These are phyloP conservation scores for Scophthalmus maximus DNA, from an alignment of 2,113 vertebrate species.

Conservation along the genomic window DNA sequence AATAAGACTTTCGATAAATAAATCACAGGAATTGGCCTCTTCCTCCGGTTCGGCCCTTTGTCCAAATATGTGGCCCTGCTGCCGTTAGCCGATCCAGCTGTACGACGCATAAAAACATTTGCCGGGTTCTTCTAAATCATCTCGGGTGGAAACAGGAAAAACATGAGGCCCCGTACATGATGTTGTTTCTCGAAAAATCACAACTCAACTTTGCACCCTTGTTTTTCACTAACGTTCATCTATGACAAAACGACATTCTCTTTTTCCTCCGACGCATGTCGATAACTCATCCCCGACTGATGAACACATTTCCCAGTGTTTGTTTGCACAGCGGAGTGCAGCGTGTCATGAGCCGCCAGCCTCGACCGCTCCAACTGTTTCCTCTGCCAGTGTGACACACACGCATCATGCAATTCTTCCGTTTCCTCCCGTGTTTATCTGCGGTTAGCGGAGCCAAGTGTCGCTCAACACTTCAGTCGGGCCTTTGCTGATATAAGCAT, in stretches of 20 bases:
- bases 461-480: slow-evolving; percentile 51
- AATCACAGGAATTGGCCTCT: slow-evolving; percentile 55
- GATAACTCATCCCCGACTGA: slow-evolving; percentile 3
- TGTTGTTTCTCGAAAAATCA: slow-evolving; percentile 13
- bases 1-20: slow-evolving; percentile 65
- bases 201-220: slow-evolving; percentile 6
- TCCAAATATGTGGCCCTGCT: slow-evolving; percentile 54
- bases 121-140: slow-evolving; percentile 43
- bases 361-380: too few relatives aligned
- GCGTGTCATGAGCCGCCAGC: background rate
- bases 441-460: slow-evolving; percentile 29
- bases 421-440: slow-evolving; percentile 43
- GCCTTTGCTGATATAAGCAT: slow-evolving; percentile 38
- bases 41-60: slow-evolving; percentile 49
- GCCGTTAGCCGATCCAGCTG: slow-evolving; percentile 64
- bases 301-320: slow-evolving; percentile 27
- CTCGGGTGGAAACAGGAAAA: slow-evolving; percentile 34
- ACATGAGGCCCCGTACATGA: slow-evolving; percentile 25
- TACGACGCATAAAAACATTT: slow-evolving; percentile 31
- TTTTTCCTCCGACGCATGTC: background rate
- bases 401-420: slow-evolving; percentile 6
- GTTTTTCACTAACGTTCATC: slow-evolving; percentile 11
- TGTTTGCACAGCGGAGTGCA: slow-evolving; percentile 33
- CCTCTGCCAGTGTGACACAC: slow-evolving; percentile 21
- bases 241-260: slow-evolving; percentile 7